Evolutionary conservation across 1,140 invertebrate species (phyloP), one percentile per base, ranked within the genome.

Genomic region (Ganaspis sp.): DNA sequence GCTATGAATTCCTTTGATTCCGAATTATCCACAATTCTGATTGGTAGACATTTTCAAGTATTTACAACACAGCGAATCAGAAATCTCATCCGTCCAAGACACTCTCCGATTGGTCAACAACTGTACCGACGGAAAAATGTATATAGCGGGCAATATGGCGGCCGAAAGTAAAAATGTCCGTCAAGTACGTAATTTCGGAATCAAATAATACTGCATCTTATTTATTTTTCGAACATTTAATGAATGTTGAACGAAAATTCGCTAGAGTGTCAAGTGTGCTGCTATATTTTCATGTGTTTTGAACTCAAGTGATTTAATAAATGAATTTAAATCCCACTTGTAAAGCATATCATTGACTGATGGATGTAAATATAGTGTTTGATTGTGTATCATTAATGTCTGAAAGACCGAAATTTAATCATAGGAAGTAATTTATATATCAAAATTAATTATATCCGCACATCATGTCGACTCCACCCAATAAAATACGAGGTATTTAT

Each of bases 401-500:
- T 15, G 15, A 64, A 64, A 6, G 4, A 8, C 4, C 23, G 6
- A 29, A 29, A 64, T 64, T 64, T 26, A 64, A 15, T 0, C 58
- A 0, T 4, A 64, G 23, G 6, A 15, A 29, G 58, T 64, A 15
- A 64, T 29, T 29, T 29, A 29, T 64, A 29, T 4, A 29, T 6
- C 3, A 64, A 8, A 9, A 15, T n/a, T 15, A 5, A 64, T 64
- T 29, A 64, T 8, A n/a, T 64, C 23, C 3, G 1, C 11, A 2
- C 23, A 64, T 12, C 23, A 82, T 83, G 81, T 76, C 81, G 34
- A 70, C 76, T 26, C 74, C 74, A 23, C 79, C 73, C 69, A 75
- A 54, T 29, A 83, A 81, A 77, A 83, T 83, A 76, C 45, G 81
- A 81, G 81, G 81, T 83, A 80, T 71, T 34, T 64, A 8, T 15